phyloP scores from a whole-genome alignment of 2,113 vertebrate genomes.

The Phylloscopus whistleri region DNA sequence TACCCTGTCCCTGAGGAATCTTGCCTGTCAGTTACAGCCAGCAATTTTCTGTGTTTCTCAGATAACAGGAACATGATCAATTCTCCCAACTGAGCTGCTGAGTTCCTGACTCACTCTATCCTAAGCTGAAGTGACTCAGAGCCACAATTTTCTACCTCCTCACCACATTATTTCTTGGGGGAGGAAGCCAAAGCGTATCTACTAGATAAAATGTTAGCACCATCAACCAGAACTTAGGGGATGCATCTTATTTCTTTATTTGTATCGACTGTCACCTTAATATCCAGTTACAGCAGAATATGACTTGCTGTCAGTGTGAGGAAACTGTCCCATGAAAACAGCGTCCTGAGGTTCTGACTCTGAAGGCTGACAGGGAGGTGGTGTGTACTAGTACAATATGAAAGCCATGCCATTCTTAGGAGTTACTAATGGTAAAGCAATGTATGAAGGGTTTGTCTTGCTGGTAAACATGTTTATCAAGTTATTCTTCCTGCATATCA shows the following conservation, averaged over 20 bases:
- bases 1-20: neutral
- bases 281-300: neutral
- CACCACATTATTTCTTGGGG: neutral
- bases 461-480: neutral
- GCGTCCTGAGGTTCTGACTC: neutral
- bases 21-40: neutral
- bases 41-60: neutral
- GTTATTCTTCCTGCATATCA: neutral
- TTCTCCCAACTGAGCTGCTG: neutral
- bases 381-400: accelerated
- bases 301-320: neutral
- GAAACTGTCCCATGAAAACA: neutral
- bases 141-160: neutral
- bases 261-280: neutral
- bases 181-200: neutral
- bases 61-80: neutral
- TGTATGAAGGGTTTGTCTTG: neutral
- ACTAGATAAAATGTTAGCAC: neutral
- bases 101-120: neutral
- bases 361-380: neutral
- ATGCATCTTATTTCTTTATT: neutral
- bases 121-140: neutral
- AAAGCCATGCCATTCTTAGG: neutral
- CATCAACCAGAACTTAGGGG: neutral
- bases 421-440: neutral